Evolutionary conservation across 2,888 invertebrate species (phyloP).

Genomic region (Mamestra brassicae): DNA sequence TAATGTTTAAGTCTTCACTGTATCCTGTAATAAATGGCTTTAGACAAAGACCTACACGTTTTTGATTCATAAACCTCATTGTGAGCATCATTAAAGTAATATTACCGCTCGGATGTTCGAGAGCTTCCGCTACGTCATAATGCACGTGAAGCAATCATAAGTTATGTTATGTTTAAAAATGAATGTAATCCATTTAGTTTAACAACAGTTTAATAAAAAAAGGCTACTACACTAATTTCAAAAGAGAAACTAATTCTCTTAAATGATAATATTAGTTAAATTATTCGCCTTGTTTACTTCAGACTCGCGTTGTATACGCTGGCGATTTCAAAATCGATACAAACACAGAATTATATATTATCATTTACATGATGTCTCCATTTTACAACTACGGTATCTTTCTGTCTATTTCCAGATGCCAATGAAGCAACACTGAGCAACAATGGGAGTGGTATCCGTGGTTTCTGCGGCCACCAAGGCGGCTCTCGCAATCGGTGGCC

Average conservation of each 20-base stretch:
- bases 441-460: constrained; percentile 85
- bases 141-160: constrained; percentile 8
- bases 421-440: constrained; percentile 72
- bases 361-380: constrained; percentile 19
- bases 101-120: background rate
- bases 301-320: background rate
- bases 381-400: constrained; percentile 14
- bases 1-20: background rate
- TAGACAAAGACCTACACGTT: constrained; percentile 9
- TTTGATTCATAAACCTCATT: background rate
- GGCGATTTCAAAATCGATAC: constrained; percentile 11
- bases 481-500: constrained; percentile 93
- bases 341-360: background rate
- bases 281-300: background rate
- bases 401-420: constrained; percentile 68
- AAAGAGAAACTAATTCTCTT: too few species aligned
- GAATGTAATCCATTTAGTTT: background rate
- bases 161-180: background rate
- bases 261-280: background rate
- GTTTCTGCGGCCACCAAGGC: constrained; percentile 93
- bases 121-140: constrained; percentile 22
- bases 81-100: constrained; percentile 7
- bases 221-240: too few species aligned
- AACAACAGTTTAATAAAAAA: background rate
- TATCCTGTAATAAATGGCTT: background rate